Evolutionary conservation across 2,113 vertebrate genomes (phyloP).

Genomic region (Campylomormyrus tamandua): DNA sequence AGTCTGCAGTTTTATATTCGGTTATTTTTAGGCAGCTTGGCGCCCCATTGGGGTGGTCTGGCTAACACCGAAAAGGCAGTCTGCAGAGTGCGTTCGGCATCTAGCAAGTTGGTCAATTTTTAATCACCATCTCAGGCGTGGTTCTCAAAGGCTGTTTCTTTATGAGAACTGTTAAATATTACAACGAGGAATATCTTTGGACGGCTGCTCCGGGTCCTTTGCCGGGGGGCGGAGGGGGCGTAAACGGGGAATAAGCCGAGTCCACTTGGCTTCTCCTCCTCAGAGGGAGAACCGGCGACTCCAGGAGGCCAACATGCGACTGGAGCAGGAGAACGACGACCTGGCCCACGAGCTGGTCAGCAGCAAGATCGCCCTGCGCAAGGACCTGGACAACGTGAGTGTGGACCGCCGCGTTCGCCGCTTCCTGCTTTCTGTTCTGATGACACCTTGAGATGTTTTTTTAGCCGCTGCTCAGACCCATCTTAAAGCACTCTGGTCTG

Average conservation of each 20-base stretch:
- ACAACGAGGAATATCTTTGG: conserved; percentile 9
- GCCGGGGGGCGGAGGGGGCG: background rate
- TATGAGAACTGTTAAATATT: conserved; percentile 35
- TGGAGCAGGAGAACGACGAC: conserved; percentile 98
- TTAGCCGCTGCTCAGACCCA: background rate
- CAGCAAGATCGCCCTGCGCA: conserved; percentile 94
- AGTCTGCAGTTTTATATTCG: background rate
- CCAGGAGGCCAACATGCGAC: conserved; percentile 95
- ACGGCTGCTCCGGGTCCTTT: background rate
- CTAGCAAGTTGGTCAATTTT: conserved; percentile 22
- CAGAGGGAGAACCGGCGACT: conserved; percentile 91
- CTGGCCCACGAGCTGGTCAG: conserved; percentile 93
- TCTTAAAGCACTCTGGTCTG: background rate
- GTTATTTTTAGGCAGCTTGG: background rate
- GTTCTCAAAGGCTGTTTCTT: conserved; percentile 31
- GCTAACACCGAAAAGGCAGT: background rate
- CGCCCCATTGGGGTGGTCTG: background rate
- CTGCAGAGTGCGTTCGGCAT: background rate
- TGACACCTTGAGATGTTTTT: background rate
- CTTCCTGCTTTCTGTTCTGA: background rate
- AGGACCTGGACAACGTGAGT: conserved; percentile 94
- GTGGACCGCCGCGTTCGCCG: background rate
- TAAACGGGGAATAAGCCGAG: background rate
- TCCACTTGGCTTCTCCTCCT: background rate
- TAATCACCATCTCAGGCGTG: conserved; percentile 14